These are phyloP conservation scores for Nomada lathburiana DNA, from an alignment of 2,888 invertebrate species.

Conservation along the genomic window DNA sequence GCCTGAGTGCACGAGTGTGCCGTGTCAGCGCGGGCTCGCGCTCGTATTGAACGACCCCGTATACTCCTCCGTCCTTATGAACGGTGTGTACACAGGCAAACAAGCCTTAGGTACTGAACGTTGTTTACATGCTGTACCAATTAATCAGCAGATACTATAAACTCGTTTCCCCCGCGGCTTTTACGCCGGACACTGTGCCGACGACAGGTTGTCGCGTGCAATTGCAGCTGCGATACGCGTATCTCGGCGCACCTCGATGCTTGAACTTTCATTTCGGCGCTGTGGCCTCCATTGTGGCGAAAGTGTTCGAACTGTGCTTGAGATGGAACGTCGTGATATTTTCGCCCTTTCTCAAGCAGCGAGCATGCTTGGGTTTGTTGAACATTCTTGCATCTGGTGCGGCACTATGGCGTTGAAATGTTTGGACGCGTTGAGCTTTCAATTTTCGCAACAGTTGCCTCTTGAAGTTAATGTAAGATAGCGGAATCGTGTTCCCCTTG, in stretches of 20 bases:
- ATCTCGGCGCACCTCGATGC: neutral
- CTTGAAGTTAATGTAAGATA: too few relatives aligned
- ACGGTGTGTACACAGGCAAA: conserved; percentile 74
- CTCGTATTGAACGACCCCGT: conserved; percentile 64
- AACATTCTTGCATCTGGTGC: neutral
- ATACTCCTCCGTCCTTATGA: conserved; percentile 64
- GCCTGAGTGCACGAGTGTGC: conserved; percentile 55
- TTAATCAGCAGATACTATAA: conserved; percentile 79
- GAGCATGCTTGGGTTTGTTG: neutral
- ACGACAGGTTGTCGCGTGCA: conserved; percentile 29
- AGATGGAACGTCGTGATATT: neutral
- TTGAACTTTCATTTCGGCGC: conserved; percentile 27
- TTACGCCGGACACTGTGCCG: conserved; percentile 32
- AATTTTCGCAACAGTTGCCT: too few relatives aligned
- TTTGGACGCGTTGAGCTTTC: too few relatives aligned
- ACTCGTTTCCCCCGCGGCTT: conserved; percentile 69
- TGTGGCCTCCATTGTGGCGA: neutral
- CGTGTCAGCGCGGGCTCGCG: conserved; percentile 64
- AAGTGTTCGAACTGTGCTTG: neutral
- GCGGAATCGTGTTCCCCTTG: too few relatives aligned
- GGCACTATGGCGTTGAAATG: too few relatives aligned
- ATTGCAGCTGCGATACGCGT: conserved; percentile 18
- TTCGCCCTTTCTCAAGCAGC: too few relatives aligned
- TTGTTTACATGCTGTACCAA: conserved; percentile 81
- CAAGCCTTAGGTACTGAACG: conserved; percentile 75